Evolutionary conservation across 2,797 vertebrate genomes (phyloP), one percentile per base, ranked within the genome.

Genomic region (Calcarius lapponicus): DNA sequence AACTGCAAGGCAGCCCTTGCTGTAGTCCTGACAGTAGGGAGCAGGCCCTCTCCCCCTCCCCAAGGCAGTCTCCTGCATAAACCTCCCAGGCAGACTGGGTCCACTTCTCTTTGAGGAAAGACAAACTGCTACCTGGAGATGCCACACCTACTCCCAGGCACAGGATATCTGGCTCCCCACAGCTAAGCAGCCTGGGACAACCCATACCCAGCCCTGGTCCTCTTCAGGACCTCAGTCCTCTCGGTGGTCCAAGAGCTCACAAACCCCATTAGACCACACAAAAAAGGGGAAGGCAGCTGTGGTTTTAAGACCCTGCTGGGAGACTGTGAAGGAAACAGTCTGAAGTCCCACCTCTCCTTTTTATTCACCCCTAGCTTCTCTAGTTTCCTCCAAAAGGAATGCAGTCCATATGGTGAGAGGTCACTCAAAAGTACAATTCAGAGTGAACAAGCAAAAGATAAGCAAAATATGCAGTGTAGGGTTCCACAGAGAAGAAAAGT

Each of bases 131-230:
- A 4, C 38, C 11, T 45, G 9, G 8, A 32, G 2, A 20, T 53
- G 56, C 21, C 17, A 7, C 15, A 51, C 40, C 7, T 4, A 4
- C 29, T 50, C 34, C 42, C 1, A 7, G 21, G 32, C 70, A 65
- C 2, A 5, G 17, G 15, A 5, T 13, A 64, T 5, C 21, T 56
- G 31, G 6, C 29, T 70, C 3, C 10, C 22, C 14, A 18, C 5
- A 15, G 58, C 38, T 40, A 29, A 61, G 34, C 24, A 73, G 24
- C 28, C 21, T 50, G 13, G 28, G 64, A 43, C 34, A 73, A 73
- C 7, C 10, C 11, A 7, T 1, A 34, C 0, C 0, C 4, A 28
- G 47, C 8, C 43, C 42, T 12, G 2, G 17, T 45, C 21, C 29
- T 34, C 62, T 24, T 26, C 5, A 25, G 57, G 5, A 34, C 5